Conservation (phyloP, 2,888 invertebrate genomes). For the Lasioglossum morio region DNA sequence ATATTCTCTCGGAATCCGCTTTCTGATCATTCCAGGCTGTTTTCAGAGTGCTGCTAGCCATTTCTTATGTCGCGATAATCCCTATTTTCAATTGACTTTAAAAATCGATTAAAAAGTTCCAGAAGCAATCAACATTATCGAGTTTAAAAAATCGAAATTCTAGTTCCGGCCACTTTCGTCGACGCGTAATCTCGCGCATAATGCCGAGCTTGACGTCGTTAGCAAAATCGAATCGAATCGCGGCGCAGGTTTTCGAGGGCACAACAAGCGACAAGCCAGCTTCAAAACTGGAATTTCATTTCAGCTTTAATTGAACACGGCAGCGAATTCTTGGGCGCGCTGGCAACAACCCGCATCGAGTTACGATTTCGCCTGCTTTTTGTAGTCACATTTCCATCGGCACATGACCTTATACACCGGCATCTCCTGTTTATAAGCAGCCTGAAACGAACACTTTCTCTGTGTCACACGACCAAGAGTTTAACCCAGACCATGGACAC, state of each 20-base stretch:
- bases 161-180: background rate
- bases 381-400: background rate
- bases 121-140: background rate
- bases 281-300: background rate
- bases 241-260: background rate
- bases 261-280: background rate
- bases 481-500: background rate
- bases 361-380: background rate
- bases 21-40: background rate
- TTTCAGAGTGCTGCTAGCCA: too few species aligned
- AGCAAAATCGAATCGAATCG: background rate
- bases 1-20: background rate
- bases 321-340: background rate
- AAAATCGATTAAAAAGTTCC: background rate
- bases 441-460: constrained; percentile 9
- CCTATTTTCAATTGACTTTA: background rate
- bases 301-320: background rate
- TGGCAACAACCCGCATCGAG: background rate
- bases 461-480: background rate
- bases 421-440: constrained; percentile 7
- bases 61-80: background rate
- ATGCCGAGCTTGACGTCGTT: background rate
- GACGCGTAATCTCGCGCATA: background rate
- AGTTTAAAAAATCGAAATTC: background rate
- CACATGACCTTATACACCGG: background rate